phyloP scores from a whole-genome alignment of 2,113 vertebrate genomes.

The Ictalurus furcatus region DNA sequence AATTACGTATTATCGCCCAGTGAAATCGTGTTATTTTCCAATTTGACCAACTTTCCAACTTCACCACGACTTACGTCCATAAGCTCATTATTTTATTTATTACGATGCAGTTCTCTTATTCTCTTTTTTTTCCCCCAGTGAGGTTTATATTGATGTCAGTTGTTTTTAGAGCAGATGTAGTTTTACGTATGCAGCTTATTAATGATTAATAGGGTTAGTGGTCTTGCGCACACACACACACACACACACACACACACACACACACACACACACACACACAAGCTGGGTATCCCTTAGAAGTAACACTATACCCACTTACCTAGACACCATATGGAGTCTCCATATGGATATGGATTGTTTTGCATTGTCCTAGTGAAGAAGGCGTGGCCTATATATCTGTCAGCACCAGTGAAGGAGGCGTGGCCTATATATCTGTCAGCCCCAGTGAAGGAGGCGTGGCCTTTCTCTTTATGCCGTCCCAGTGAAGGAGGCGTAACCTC shows the following conservation, averaged over 20 bases:
- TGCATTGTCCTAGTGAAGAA: not conserved
- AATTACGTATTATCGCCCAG: not conserved
- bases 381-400: not conserved
- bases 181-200: conserved; percentile 7
- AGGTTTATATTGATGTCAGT: not conserved
- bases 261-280: not conserved
- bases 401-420: not conserved
- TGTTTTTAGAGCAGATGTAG: conserved; percentile 13
- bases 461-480: no score
- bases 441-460: not conserved
- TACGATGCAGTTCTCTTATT: not conserved
- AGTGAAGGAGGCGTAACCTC: not conserved
- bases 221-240: not conserved
- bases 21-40: conserved; percentile 5
- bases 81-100: not conserved
- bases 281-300: not conserved
- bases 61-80: not conserved
- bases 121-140: not conserved
- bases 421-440: not conserved
- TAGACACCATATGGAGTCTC: not conserved
- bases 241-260: conserved; percentile 13
- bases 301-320: not conserved
- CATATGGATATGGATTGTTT: conserved; percentile 9
- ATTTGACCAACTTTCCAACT: not conserved
- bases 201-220: not conserved